phyloP scores from a whole-genome alignment of 2,888 invertebrate genomes.

The Galeopsomyia nigrocyanea region DNA sequence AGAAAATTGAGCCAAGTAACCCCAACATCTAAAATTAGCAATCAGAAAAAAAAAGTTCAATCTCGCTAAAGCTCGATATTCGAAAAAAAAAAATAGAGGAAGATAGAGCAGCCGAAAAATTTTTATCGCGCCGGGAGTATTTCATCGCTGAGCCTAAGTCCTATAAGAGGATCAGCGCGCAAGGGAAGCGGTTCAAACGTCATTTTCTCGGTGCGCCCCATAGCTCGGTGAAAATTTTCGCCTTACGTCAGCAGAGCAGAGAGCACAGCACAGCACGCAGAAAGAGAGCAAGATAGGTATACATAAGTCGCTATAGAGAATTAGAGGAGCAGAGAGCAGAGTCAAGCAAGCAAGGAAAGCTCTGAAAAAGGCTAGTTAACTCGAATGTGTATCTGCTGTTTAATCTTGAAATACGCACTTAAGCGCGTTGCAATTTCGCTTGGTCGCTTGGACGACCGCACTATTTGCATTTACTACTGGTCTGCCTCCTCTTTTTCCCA shows the following conservation, averaged over 20 bases:
- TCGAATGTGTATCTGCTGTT: conserved; percentile 36
- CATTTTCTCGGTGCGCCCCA: conserved; percentile 1
- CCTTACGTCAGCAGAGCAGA: conserved; percentile 16
- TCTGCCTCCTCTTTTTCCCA: no score
- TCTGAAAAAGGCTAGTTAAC: conserved; percentile 36
- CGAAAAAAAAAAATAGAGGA: not conserved
- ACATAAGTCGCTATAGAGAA: conserved; percentile 18
- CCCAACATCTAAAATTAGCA: no score
- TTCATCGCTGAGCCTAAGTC: conserved; percentile 21
- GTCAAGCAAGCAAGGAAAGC: not conserved
- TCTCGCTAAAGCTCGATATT: not conserved
- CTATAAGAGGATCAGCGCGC: conserved; percentile 26
- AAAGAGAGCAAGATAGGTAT: not conserved
- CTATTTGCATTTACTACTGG: conserved; percentile 43
- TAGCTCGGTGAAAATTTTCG: conserved; percentile 18
- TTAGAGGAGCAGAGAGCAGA: not conserved
- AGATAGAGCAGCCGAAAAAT: conserved; percentile 1
- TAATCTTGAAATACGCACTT: conserved; percentile 46
- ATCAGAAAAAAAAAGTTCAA: no score
- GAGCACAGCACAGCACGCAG: not conserved
- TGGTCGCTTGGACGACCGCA: conserved; percentile 14
- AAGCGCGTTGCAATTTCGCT: conserved; percentile 40
- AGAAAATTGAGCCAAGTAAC: no score
- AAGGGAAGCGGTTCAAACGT: conserved; percentile 5
- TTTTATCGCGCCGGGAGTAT: conserved; percentile 27